These are phyloP conservation scores for Oncorhynchus tshawytscha DNA, from an alignment of 2,113 vertebrate genomes.

Conservation along the genomic window DNA sequence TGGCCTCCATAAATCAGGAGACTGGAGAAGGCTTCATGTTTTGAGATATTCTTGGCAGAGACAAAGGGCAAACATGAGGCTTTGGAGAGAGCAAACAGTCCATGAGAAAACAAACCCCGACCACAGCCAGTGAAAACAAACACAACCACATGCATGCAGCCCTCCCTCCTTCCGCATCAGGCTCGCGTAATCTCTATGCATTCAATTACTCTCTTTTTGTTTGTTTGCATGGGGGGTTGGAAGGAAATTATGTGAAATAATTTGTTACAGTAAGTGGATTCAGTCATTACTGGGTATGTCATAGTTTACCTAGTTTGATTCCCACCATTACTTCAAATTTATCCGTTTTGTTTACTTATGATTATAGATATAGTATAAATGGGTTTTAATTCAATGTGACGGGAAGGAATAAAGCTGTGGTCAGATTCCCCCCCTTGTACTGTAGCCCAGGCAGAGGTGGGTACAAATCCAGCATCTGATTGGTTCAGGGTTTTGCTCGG, in stretches of 20 bases:
- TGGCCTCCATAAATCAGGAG: slow-evolving; percentile 47
- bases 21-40: slow-evolving; percentile 41
- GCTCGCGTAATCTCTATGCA: too few relatives aligned
- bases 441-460: background rate
- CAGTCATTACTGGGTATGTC: too few relatives aligned
- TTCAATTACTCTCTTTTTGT: too few relatives aligned
- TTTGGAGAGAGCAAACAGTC: slow-evolving; percentile 51
- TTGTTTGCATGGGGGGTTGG: too few relatives aligned
- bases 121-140: slow-evolving; percentile 52
- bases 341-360: background rate
- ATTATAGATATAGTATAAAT: background rate
- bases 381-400: background rate
- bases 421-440: background rate
- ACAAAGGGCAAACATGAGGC: slow-evolving; percentile 58
- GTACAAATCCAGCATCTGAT: too few relatives aligned
- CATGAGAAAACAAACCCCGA: slow-evolving; percentile 47
- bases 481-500: background rate
- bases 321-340: background rate
- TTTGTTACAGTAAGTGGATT: too few relatives aligned
- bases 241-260: too few relatives aligned
- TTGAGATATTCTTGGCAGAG: slow-evolving; percentile 48
- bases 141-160: slow-evolving; percentile 21
- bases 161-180: background rate
- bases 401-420: background rate
- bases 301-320: too few relatives aligned